phyloP scores from a whole-genome alignment of 2,888 invertebrate genomes.

The Odontomyia ornata region DNA sequence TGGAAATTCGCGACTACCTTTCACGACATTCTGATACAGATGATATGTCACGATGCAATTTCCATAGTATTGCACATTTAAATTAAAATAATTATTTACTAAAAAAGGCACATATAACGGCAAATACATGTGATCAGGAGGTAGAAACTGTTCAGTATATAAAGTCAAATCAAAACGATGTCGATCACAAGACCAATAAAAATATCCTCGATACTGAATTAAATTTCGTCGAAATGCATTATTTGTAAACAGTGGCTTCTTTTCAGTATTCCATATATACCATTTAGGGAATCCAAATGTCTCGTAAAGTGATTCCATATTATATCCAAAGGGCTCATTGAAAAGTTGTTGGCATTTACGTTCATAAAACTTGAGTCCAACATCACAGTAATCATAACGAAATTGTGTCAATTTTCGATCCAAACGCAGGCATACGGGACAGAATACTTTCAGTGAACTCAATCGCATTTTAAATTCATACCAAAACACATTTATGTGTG shows the following conservation, averaged over 20 bases:
- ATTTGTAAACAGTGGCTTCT: constrained; percentile 45
- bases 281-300: constrained; percentile 55
- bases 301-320: constrained; percentile 48
- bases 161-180: constrained; percentile 66
- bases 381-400: constrained; percentile 47
- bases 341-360: constrained; percentile 48
- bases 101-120: constrained; percentile 67
- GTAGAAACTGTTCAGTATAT: constrained; percentile 64
- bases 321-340: constrained; percentile 49
- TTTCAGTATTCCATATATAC: constrained; percentile 65
- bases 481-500: constrained; percentile 68
- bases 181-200: constrained; percentile 71
- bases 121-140: constrained; percentile 59
- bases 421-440: constrained; percentile 68
- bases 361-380: constrained; percentile 47
- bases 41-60: constrained; percentile 71
- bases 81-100: constrained; percentile 62
- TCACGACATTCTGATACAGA: constrained; percentile 65
- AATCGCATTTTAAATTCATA: constrained; percentile 66
- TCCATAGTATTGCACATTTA: constrained; percentile 67
- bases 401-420: constrained; percentile 53
- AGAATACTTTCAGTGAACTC: constrained; percentile 67
- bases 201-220: constrained; percentile 67
- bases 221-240: constrained; percentile 64
- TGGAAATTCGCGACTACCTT: constrained; percentile 65